Evolutionary conservation across 2,113 vertebrate genomes (phyloP), one percentile per base, ranked within the genome.

Genomic region (Callospermophilus lateralis): DNA sequence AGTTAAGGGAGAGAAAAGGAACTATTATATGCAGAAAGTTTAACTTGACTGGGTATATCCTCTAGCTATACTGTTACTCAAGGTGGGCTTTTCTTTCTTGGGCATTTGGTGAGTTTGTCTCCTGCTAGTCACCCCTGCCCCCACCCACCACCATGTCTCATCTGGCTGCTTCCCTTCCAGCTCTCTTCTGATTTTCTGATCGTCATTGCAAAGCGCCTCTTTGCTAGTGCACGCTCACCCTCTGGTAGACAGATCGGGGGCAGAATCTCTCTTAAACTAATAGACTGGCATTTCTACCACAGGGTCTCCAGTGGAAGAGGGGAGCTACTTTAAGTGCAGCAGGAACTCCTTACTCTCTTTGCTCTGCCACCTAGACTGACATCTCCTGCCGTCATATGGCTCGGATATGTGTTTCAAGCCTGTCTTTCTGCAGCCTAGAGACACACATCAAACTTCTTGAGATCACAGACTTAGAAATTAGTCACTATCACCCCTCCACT

Each of bases 231-330:
- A 6, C 78, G 15, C 2, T 84, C 55, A 16, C 17, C 48, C 79
- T 67, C 53, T 20, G 1, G 2, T 42, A 61, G 63, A 67, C 45
- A 37, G 17, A 26, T 84, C 48, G 10, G 16, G 13, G 28, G 19
- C 3, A 77, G 12, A 81, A 45, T 20, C 4, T 4, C 61, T 80
- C 88, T 72, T 84, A 45, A 79, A 20, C 8, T 51, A 55, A 61
- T 28, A 2, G 19, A 4, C 28, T 81, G 42, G 30, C n/a, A 42
- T 92, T 74, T 85, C 78, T 55, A 81, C 30, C 15, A 24, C 3
- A 51, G 20, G 48, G 1, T 48, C 42, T 55, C 17, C 28, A 9
- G 0, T n/a, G 48, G 32, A 65, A 30, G 0, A 20, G 12, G 48
- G n/a, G 9, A 72, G 30, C 26, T 20, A 68, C 24, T 73, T 37